Evolutionary conservation across 2,797 vertebrate species (phyloP).

Genomic region (Podarcis siculus): DNA sequence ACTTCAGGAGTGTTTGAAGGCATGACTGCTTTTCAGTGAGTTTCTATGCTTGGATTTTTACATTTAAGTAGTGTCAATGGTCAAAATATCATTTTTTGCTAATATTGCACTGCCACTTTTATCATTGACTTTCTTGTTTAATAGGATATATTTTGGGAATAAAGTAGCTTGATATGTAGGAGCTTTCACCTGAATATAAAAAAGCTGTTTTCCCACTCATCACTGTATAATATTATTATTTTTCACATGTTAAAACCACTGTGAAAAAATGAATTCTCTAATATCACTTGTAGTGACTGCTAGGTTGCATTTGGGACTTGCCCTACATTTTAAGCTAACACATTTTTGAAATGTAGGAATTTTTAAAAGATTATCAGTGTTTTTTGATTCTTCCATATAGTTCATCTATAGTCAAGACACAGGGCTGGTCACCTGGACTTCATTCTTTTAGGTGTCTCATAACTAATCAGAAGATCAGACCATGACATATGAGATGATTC

Average conservation of each 20-base stretch:
- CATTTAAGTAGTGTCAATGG: not conserved
- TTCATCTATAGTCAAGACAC: not conserved
- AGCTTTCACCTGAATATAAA: not conserved
- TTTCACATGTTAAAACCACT: not conserved
- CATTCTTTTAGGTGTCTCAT: not conserved
- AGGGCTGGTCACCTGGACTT: not conserved
- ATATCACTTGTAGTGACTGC: not conserved
- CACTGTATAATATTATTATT: not conserved
- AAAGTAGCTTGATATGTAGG: not conserved
- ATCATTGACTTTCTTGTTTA: not conserved
- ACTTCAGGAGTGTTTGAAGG: not conserved
- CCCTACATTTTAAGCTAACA: not conserved
- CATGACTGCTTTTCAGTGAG: not conserved
- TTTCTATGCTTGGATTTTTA: conserved; percentile 21
- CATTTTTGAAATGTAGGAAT: not conserved
- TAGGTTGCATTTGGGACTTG: not conserved
- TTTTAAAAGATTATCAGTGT: not conserved
- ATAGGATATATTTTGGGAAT: not conserved
- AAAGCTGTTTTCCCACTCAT: not conserved
- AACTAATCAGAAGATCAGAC: not conserved
- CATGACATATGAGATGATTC: not conserved
- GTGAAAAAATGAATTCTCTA: not conserved
- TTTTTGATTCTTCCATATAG: not conserved
- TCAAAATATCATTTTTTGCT: conserved; percentile 14
- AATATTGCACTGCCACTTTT: not conserved